Evolutionary conservation across 2,888 invertebrate genomes (phyloP), one percentile per base, ranked within the genome.

Genomic region (Invenusta paracnida): DNA sequence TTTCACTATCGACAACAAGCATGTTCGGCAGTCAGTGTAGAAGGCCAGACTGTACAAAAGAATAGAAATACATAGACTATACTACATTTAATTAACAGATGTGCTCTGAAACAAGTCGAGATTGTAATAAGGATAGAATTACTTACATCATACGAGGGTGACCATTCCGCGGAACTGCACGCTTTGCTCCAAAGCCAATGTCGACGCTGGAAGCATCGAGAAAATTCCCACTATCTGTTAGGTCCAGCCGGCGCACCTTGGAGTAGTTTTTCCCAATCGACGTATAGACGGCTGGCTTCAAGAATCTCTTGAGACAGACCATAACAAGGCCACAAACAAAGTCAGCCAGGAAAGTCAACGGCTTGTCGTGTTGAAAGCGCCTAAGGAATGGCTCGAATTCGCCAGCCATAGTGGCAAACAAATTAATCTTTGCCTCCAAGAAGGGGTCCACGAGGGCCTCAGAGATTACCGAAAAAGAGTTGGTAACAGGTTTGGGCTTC

Each of bases 131-230:
- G n/a, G n/a, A n/a, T n/a, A n/a, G n/a, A n/a, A n/a, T n/a, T n/a
- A n/a, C n/a, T n/a, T n/a, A 25, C 73, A 13, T 73, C 73, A 2
- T 23, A 2, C 73, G 11, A 13, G 73, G 73, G 23, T 5, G 5
- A 13, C 11, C 73, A 73, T 13, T 73, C 23, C 11, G 23, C 23
- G 73, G 73, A 73, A 73, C 23, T 73, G 73, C 73, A 2, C 73
- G 73, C 25, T 73, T 73, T n/a, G 73, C 73, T 73, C 73, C 73
- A 73, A 73, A 73, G 5, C 73, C 73, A 73, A 73, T 48, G 17
- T 48, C 48, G 17, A 48, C 48, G n/a, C n/a, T n/a, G n/a, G n/a
- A n/a, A n/a, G n/a, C n/a, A n/a, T n/a, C n/a, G n/a, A n/a, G n/a
- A n/a, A n/a, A n/a, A 11, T 48, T 5, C 17, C 5, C 48, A 48